A percentile compares a stretch with the other conserved stretches of the same genome.
phyloP scores from a whole-genome alignment of 1,140 invertebrate genomes.

The Hestina assimilis region DNA sequence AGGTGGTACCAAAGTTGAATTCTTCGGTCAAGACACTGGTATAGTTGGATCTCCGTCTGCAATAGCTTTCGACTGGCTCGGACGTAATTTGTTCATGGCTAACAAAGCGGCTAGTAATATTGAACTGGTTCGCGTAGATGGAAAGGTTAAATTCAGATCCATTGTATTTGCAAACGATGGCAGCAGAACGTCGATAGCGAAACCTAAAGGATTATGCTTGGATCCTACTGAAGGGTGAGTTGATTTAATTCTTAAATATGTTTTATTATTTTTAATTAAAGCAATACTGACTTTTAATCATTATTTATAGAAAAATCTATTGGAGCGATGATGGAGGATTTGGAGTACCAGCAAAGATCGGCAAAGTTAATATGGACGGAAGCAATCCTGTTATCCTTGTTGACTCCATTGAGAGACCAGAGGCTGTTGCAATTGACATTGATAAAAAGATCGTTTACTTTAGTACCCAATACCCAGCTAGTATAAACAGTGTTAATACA shows the following conservation, averaged over 20 bases:
- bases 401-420: constrained; percentile 84
- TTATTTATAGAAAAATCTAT: constrained; percentile 85
- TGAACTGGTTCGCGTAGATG: constrained; percentile 93
- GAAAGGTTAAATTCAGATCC: constrained; percentile 89
- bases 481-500: constrained; percentile 86
- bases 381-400: constrained; percentile 85
- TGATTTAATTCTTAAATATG: background rate
- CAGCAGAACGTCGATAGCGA: constrained; percentile 89
- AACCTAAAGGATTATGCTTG: constrained; percentile 91
- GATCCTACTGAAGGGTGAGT: constrained; percentile 94
- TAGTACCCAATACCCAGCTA: constrained; percentile 87
- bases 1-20: constrained; percentile 92
- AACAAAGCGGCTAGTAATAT: constrained; percentile 95
- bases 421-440: constrained; percentile 92
- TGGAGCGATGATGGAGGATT: constrained; percentile 97
- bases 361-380: constrained; percentile 96
- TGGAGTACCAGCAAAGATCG: constrained; percentile 94
- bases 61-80: constrained; percentile 97
- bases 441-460: constrained; percentile 92
- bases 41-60: constrained; percentile 94
- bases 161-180: constrained; percentile 96
- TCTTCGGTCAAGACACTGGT: constrained; percentile 88
- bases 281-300: background rate
- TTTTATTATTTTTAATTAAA: constrained; percentile 1
- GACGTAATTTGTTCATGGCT: constrained; percentile 95